phyloP scores from a whole-genome alignment of 1,140 invertebrate species.

The Drosophila nasuta region DNA sequence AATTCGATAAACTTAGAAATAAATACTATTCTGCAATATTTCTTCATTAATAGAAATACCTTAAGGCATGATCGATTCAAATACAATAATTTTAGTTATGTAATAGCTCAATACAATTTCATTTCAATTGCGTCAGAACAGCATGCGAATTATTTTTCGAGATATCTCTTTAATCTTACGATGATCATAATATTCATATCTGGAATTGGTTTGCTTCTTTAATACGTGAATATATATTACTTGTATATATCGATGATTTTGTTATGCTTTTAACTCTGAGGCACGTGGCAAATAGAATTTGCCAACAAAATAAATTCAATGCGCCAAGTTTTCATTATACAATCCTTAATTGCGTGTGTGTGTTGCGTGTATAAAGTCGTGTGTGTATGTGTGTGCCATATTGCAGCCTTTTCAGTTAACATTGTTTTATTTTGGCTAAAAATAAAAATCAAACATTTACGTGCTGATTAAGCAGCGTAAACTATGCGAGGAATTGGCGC shows the following conservation, averaged over 20 bases:
- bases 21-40: too few relatives aligned
- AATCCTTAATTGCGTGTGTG: slow-evolving; percentile 14
- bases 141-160: not conserved
- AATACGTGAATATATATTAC: not conserved
- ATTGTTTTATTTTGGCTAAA: slow-evolving; percentile 64
- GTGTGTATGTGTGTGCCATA: slow-evolving; percentile 40
- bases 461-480: slow-evolving; percentile 61
- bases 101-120: too few relatives aligned
- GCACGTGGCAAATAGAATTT: slow-evolving; percentile 42
- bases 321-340: slow-evolving; percentile 40
- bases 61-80: too few relatives aligned
- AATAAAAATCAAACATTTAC: slow-evolving; percentile 65
- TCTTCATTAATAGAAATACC: too few relatives aligned
- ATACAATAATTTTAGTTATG: too few relatives aligned
- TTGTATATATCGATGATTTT: slow-evolving; percentile 1
- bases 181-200: not conserved
- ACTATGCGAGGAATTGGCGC: slow-evolving; percentile 77
- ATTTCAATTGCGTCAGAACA: not conserved
- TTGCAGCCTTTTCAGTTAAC: slow-evolving; percentile 45
- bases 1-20: too few relatives aligned
- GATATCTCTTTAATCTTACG: not conserved
- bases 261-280: slow-evolving; percentile 12
- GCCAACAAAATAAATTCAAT: slow-evolving; percentile 28
- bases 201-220: not conserved
- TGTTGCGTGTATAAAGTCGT: not conserved